phyloP scores from a whole-genome alignment of 2,888 invertebrate genomes.

The Noctua fimbriata region DNA sequence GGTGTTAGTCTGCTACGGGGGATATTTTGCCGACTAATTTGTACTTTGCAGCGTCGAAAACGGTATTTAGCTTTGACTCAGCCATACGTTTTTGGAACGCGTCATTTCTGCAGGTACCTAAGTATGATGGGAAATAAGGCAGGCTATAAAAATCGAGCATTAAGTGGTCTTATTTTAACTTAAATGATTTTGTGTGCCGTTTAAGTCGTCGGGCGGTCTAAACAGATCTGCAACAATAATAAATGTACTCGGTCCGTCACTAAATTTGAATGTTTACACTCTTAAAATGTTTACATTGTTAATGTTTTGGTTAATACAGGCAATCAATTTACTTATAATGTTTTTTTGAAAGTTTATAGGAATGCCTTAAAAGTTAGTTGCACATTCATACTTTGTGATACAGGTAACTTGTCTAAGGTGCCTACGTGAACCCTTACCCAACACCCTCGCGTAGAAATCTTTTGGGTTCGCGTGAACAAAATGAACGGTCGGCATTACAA shows the following conservation, averaged over 20 bases:
- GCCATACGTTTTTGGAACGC: slow-evolving; percentile 75
- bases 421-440: slow-evolving; percentile 59
- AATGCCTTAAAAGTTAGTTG: slow-evolving; percentile 17
- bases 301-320: slow-evolving; percentile 69
- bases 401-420: slow-evolving; percentile 56
- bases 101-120: slow-evolving; percentile 79
- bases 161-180: slow-evolving; percentile 76
- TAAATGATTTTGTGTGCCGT: slow-evolving; percentile 72
- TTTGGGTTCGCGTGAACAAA: slow-evolving; percentile 83
- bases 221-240: slow-evolving; percentile 73
- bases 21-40: slow-evolving; percentile 79
- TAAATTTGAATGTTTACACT: slow-evolving; percentile 72
- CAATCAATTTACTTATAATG: slow-evolving; percentile 67
- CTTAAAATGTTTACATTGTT: slow-evolving; percentile 71
- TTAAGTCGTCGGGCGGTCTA: slow-evolving; percentile 71
- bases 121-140: slow-evolving; percentile 74
- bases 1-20: slow-evolving; percentile 74
- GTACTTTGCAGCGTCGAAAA: slow-evolving; percentile 75
- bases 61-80: slow-evolving; percentile 77
- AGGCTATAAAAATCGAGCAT: slow-evolving; percentile 75
- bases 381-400: slow-evolving; percentile 32
- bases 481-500: slow-evolving; percentile 83
- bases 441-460: slow-evolving; percentile 64
- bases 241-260: slow-evolving; percentile 64
- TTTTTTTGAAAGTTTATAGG: slow-evolving; percentile 39